Base-by-base conservation (phyloP, 2,113 vertebrate species). In the Pionites leucogaster region DNA sequence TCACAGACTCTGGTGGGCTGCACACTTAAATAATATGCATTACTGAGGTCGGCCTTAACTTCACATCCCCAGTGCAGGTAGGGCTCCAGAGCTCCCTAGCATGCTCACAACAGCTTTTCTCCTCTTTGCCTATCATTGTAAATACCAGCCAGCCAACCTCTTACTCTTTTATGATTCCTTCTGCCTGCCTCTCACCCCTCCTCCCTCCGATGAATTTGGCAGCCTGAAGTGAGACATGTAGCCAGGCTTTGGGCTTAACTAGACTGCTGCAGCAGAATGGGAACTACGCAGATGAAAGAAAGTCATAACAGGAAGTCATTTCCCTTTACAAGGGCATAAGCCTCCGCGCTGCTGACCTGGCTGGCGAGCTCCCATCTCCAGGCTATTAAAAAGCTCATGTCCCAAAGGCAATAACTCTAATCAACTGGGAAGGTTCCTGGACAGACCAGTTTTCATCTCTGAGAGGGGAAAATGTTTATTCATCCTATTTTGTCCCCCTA, bases 261-360 rank as follows among this genome's bases (percentile, higher is more conserved):
- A 20, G 67, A 70, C 46, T 55, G 68, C 79, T 83, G 90, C 37
- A 95, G 82, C 79, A 94, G 72, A 94, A 71, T 94, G 79, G 85
- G 92, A 94, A 96, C 93, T 35, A 88, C 1, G 39, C 68, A 93
- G 94, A 94, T 92, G 85, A 96, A 96, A 94, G 71, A 41, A 83
- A 96, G 76, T 35, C 72, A 3, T 64, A 88, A 71, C 55, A 95
- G 93, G 95, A 95, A 95, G 79, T 50, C 10, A 96, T 94, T 95
- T 96, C 95, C 88, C 86, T 92, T 94, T 92, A 55, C 39, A 75
- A 31, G 90, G 80, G 79, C 82, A 93, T 1, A 4, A 97, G 88
- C 71, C 85, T 88, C 81, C 72, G 25, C 0, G 3, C 62, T 93
- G 82, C 82, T 96, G 93, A 78, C 93, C 92, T 93, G 93, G 60